These are phyloP conservation scores for Odontothrips loti DNA, from an alignment of 2,888 invertebrate species.

Conservation along the genomic window DNA sequence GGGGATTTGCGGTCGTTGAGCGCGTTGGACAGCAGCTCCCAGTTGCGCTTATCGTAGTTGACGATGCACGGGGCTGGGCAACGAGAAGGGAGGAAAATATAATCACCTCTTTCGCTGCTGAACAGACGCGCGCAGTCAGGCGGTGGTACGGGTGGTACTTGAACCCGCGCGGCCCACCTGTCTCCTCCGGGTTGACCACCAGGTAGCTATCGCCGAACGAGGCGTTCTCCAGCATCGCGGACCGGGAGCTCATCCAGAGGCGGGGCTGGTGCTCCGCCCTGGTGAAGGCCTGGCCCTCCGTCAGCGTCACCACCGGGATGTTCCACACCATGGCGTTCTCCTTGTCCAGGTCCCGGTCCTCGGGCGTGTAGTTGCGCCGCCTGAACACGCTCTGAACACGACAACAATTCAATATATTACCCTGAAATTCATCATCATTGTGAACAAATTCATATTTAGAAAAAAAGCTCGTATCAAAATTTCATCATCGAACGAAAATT, in stretches of 20 bases:
- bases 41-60: conserved; percentile 73
- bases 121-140: too few relatives aligned
- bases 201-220: conserved; percentile 52
- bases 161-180: conserved; percentile 49
- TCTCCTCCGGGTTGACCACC: conserved; percentile 79
- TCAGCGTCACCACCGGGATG: conserved; percentile 11
- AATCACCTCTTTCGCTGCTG: too few relatives aligned
- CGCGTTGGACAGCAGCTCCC: conserved; percentile 66
- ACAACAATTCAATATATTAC: too few relatives aligned
- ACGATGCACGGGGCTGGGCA: conserved; percentile 71
- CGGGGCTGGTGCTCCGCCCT: background rate
- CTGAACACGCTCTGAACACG: background rate
- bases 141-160: too few relatives aligned
- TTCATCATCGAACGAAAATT: too few relatives aligned
- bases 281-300: background rate
- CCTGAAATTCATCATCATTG: too few relatives aligned
- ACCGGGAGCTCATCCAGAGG: background rate
- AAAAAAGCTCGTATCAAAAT: too few relatives aligned
- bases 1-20: conserved; percentile 47
- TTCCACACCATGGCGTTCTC: conserved; percentile 24
- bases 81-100: background rate
- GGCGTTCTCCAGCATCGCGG: conserved; percentile 8
- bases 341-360: conserved; percentile 21
- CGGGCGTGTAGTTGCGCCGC: conserved; percentile 14
- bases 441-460: too few relatives aligned